Conservation (phyloP, 2,888 invertebrate genomes). For the Drosophila peninsularis region DNA sequence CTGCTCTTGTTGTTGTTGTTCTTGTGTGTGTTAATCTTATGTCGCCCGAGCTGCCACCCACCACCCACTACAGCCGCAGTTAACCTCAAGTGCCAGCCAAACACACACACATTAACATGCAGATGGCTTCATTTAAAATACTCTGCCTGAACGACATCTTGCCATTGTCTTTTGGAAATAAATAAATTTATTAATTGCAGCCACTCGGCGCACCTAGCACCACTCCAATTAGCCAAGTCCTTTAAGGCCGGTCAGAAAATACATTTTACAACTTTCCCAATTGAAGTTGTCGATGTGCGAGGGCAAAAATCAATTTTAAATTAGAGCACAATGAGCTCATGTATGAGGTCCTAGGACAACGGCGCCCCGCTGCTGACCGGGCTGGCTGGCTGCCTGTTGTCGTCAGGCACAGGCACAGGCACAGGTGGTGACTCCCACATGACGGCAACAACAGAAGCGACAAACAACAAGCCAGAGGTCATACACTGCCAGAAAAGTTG, state of each 20-base stretch:
- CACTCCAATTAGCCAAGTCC: slow-evolving; percentile 47
- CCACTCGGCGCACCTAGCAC: slow-evolving; percentile 12
- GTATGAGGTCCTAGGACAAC: slow-evolving; percentile 18
- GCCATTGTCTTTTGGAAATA: slow-evolving; percentile 36
- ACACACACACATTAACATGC: slow-evolving; percentile 25
- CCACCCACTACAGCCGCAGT: slow-evolving; percentile 12
- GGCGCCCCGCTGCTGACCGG: slow-evolving; percentile 18
- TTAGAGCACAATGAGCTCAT: slow-evolving; percentile 75
- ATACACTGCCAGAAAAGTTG: slow-evolving; percentile 13
- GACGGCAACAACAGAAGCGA: slow-evolving; percentile 17
- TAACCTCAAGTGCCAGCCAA: slow-evolving; percentile 26
- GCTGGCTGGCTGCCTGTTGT: slow-evolving; percentile 15
- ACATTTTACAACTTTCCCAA: slow-evolving; percentile 10
- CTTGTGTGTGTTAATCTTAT: slow-evolving; percentile 51
- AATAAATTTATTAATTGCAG: slow-evolving; percentile 57
- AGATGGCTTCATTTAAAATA: slow-evolving; percentile 46
- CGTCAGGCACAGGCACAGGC: slow-evolving; percentile 25
- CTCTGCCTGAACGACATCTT: slow-evolving; percentile 28
- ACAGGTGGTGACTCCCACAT: slow-evolving; percentile 44
- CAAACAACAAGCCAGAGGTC: slow-evolving; percentile 54
- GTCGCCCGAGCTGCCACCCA: slow-evolving; percentile 17
- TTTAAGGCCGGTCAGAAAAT: slow-evolving; percentile 13
- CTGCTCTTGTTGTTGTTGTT: slow-evolving; percentile 16
- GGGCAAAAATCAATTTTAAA: slow-evolving; percentile 73
- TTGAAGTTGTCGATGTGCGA: slow-evolving; percentile 1